Evolutionary conservation across 2,888 invertebrate genomes (phyloP), one percentile per base, ranked within the genome.

Genomic region (Bursaphelenchus okinawaensis): DNA sequence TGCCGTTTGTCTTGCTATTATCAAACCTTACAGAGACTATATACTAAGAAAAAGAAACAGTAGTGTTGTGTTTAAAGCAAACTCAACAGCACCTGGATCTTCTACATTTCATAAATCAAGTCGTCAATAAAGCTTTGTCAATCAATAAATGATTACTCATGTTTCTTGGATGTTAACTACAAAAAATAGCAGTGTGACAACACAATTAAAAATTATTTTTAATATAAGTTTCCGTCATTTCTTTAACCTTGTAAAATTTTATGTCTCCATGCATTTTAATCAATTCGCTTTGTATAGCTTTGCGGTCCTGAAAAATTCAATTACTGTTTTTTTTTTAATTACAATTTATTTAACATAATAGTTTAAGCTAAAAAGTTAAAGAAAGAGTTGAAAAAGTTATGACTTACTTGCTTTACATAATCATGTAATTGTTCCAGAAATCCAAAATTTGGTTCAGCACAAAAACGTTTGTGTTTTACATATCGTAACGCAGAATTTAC

Each of bases 371-470:
- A n/a, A n/a, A n/a, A n/a, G n/a, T n/a, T n/a, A n/a, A n/a, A n/a
- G n/a, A n/a, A n/a, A n/a, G n/a, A n/a, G n/a, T n/a, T n/a, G n/a
- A n/a, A n/a, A n/a, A n/a, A n/a, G n/a, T n/a, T n/a, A n/a, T n/a
- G n/a, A 28, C 69, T 55, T 40, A 74, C 75, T 58, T 68, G 62
- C 22, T 67, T 68, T 1, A 65, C 65, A 50, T 63, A 77, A n/a
- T 68, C 60, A 50, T 64, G 67, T 62, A 77, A 58, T 54, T 76
- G 75, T 70, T 73, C 71, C 9, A 73, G 57, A 59, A 77, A 77
- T 24, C 76, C 77, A 29, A 74, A 70, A 55, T 77, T 76, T 7
- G 77, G 77, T 66, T 73, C 73, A n/a, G 68, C 69, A 1, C 66
- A 62, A 22, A 62, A 66, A 19, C 75, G 4, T 8, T 22, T 52